Percentiles rank a stretch among this genome's conserved stretches.
phyloP scores from a whole-genome alignment of 1,140 invertebrate genomes.

The Bombus soroeensis region DNA sequence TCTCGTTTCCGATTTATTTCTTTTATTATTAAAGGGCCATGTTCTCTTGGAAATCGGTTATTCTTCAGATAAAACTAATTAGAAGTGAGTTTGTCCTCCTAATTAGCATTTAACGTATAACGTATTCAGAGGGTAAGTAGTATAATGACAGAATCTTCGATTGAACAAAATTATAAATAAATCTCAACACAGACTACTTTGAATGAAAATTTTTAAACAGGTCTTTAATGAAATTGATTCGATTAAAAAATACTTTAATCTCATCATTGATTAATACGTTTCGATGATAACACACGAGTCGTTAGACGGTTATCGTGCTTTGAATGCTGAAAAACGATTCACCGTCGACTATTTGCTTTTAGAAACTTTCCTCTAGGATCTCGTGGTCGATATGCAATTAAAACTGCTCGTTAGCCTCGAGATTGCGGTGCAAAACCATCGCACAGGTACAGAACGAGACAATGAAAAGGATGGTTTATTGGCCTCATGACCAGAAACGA shows the following conservation, averaged over 20 bases:
- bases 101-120: too few relatives aligned
- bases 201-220: background rate
- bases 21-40: too few relatives aligned
- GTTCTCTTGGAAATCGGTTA: too few relatives aligned
- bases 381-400: slow-evolving; percentile 56
- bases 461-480: background rate
- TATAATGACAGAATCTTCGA: too few relatives aligned
- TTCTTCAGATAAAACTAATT: too few relatives aligned
- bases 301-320: slow-evolving; percentile 25
- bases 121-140: too few relatives aligned
- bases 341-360: slow-evolving; percentile 1
- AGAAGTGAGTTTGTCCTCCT: too few relatives aligned
- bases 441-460: slow-evolving; percentile 22
- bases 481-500: background rate
- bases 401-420: slow-evolving; percentile 53
- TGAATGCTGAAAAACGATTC: background rate
- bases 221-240: background rate
- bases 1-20: too few relatives aligned
- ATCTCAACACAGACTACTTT: too few relatives aligned
- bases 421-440: slow-evolving; percentile 36
- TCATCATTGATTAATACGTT: slow-evolving; percentile 7
- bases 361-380: slow-evolving; percentile 1
- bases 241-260: background rate
- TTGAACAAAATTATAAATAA: too few relatives aligned
- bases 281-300: background rate